phyloP scores from a whole-genome alignment of 2,113 vertebrate species.

The Terrapene triunguis region DNA sequence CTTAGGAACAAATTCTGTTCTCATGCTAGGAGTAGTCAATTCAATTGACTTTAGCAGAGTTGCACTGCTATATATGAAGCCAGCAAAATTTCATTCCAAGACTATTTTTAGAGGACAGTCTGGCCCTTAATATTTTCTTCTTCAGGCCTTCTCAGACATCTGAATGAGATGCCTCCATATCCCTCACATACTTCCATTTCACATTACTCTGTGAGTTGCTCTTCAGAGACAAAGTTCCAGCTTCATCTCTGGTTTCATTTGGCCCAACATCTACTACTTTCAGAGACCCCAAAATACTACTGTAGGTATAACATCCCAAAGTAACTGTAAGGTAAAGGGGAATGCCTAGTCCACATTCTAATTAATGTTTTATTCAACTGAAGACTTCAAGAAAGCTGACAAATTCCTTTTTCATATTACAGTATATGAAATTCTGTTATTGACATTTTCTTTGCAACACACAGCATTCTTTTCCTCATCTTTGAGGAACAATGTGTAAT shows the following conservation, averaged over 20 bases:
- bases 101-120: background rate
- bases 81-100: background rate
- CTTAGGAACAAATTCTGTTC: background rate
- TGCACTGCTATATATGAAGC: background rate
- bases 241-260: background rate
- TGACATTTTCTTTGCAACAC: background rate
- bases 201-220: background rate
- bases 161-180: background rate
- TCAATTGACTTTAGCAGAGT: background rate
- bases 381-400: background rate
- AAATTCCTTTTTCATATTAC: background rate
- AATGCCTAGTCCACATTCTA: background rate
- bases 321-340: background rate
- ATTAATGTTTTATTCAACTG: background rate
- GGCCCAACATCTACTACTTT: background rate
- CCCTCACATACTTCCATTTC: background rate
- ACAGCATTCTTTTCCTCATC: background rate
- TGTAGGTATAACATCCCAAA: background rate
- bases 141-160: background rate
- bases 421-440: background rate
- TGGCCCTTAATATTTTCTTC: background rate
- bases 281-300: background rate
- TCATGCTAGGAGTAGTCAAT: background rate
- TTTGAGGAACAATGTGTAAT: background rate
- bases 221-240: background rate